A percentile compares a stretch with the other conserved stretches of the same genome.
phyloP scores from a whole-genome alignment of 1,140 invertebrate genomes.

The Conus betulinus region DNA sequence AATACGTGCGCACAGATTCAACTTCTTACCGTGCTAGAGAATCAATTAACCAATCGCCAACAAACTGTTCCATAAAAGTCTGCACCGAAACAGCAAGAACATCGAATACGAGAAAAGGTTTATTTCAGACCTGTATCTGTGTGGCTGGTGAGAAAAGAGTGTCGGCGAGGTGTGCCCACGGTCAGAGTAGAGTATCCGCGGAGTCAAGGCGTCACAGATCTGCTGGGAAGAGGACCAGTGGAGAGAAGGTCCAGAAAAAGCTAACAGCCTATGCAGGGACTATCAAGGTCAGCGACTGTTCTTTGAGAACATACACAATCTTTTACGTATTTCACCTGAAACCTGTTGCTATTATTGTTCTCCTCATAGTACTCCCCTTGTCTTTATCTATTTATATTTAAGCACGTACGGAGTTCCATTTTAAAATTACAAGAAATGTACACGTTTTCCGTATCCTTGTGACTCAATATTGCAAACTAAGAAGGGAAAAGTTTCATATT shows the following conservation, averaged over 20 bases:
- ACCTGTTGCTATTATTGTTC: not conserved
- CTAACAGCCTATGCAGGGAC: not conserved
- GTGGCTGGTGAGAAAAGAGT: not conserved
- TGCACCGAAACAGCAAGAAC: not conserved
- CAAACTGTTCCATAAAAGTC: not conserved
- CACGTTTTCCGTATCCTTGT: no score
- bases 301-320: not conserved
- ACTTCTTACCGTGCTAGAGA: not conserved
- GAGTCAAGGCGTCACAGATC: not conserved
- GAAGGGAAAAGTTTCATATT: no score
- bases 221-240: not conserved
- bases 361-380: no score
- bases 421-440: no score
- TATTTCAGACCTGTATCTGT: not conserved
- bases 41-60: not conserved
- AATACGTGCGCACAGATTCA: not conserved
- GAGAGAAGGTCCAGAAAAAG: not conserved
- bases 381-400: no score
- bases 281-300: not conserved
- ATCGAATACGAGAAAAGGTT: not conserved
- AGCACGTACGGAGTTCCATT: no score
- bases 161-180: not conserved
- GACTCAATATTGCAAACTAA: no score
- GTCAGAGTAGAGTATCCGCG: not conserved
- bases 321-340: no score